Evolutionary conservation across 2,113 vertebrate species (phyloP).

Genomic region (Megaleporinus macrocephalus): DNA sequence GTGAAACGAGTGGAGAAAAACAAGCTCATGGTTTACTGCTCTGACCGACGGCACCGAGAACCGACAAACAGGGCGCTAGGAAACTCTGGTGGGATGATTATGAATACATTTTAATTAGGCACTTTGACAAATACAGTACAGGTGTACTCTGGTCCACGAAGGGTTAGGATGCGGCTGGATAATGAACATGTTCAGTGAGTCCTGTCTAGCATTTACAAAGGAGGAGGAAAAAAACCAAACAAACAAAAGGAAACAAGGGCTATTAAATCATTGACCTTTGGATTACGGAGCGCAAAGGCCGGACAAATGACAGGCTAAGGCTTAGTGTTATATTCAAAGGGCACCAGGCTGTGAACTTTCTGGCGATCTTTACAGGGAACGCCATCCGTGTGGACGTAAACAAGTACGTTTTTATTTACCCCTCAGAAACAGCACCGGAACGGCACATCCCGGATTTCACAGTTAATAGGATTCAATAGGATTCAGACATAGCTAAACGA

Average conservation of each 20-base stretch:
- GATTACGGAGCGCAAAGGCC: conserved; percentile 11
- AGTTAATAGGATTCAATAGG: conserved; percentile 49
- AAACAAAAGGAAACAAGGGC: background rate
- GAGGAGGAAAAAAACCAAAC: too few relatives aligned
- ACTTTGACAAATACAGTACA: conserved; percentile 72
- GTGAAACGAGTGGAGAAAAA: too few relatives aligned
- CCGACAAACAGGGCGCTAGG: background rate
- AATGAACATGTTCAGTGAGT: conserved; percentile 13
- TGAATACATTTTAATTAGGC: conserved; percentile 73
- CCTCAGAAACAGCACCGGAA: conserved; percentile 44
- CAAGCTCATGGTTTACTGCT: too few relatives aligned
- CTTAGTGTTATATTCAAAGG: conserved; percentile 22
- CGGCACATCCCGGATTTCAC: conserved; percentile 51
- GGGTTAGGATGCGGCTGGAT: conserved; percentile 44
- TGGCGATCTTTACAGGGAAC: conserved; percentile 37
- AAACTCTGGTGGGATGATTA: conserved; percentile 13
- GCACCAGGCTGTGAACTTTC: conserved; percentile 22
- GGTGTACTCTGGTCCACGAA: conserved; percentile 44
- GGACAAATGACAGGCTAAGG: conserved; percentile 18
- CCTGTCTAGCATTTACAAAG: conserved; percentile 34
- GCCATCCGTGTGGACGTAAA: conserved; percentile 30
- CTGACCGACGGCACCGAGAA: background rate
- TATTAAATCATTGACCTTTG: conserved; percentile 16
- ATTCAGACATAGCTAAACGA: conserved; percentile 48
- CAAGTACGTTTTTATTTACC: conserved; percentile 49